Percentiles rank a stretch among this genome's conserved stretches.
Evolutionary conservation across 1,140 invertebrate species (phyloP).

Genomic region (Dendrolimus punctatus): DNA sequence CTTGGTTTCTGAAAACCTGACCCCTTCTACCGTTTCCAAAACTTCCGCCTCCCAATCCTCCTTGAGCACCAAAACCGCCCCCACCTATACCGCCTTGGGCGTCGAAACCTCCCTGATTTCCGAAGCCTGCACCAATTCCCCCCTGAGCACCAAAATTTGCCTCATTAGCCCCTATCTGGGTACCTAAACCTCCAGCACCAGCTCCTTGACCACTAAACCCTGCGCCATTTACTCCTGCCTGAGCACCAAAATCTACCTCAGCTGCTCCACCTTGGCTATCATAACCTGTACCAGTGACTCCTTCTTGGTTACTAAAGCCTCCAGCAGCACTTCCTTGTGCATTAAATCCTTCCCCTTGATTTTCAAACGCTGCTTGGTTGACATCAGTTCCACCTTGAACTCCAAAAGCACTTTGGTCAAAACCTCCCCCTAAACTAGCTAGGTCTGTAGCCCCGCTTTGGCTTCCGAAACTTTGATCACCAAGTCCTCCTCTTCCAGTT

Average conservation of each 20-base stretch:
- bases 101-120: background rate
- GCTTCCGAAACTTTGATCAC: no score
- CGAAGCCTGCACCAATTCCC: slow-evolving; percentile 1
- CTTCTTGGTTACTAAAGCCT: background rate
- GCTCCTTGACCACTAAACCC: slow-evolving; percentile 1
- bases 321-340: background rate
- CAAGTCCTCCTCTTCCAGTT: no score
- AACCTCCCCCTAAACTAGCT: no score
- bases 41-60: background rate
- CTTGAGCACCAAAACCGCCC: background rate
- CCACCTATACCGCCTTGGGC: background rate
- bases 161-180: background rate
- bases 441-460: no score
- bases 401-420: background rate
- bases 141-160: background rate
- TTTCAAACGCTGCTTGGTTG: background rate
- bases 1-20: background rate
- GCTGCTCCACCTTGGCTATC: background rate
- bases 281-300: background rate
- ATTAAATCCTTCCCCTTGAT: background rate
- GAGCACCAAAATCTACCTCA: background rate
- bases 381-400: background rate
- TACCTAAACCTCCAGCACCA: background rate
- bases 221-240: background rate
- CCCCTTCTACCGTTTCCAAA: background rate